These are phyloP conservation scores for Pollimyrus isidori DNA, from an alignment of 2,113 vertebrate genomes.

Conservation along the genomic window DNA sequence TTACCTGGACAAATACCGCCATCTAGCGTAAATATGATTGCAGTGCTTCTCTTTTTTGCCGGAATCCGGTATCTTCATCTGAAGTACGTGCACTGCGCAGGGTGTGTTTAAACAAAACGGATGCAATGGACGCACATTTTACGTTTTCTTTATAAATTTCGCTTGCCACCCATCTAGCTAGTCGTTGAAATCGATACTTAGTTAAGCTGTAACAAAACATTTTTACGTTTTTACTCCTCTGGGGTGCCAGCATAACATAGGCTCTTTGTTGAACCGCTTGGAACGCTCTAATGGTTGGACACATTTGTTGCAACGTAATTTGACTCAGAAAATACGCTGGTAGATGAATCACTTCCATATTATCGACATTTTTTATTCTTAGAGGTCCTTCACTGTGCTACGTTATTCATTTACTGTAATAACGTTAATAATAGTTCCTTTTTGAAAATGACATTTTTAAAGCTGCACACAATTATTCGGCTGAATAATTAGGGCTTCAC, in stretches of 20 bases:
- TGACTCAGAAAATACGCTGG: background rate
- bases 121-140: background rate
- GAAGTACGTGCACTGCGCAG: background rate
- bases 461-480: background rate
- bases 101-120: background rate
- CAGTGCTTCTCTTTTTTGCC: background rate
- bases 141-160: background rate
- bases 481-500: background rate
- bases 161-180: background rate
- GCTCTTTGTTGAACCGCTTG: background rate
- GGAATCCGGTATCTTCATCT: background rate
- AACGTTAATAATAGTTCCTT: background rate
- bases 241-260: background rate
- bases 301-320: background rate
- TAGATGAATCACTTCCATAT: background rate
- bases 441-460: background rate
- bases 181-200: background rate
- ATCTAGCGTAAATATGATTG: conserved; percentile 43
- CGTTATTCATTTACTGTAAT: background rate
- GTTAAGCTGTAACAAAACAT: background rate
- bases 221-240: background rate
- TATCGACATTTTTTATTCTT: background rate
- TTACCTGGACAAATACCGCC: conserved; percentile 54
- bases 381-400: background rate
- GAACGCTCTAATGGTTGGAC: background rate